Conservation (phyloP, 2,888 invertebrate genomes). For the Nemapogon koenigi region DNA sequence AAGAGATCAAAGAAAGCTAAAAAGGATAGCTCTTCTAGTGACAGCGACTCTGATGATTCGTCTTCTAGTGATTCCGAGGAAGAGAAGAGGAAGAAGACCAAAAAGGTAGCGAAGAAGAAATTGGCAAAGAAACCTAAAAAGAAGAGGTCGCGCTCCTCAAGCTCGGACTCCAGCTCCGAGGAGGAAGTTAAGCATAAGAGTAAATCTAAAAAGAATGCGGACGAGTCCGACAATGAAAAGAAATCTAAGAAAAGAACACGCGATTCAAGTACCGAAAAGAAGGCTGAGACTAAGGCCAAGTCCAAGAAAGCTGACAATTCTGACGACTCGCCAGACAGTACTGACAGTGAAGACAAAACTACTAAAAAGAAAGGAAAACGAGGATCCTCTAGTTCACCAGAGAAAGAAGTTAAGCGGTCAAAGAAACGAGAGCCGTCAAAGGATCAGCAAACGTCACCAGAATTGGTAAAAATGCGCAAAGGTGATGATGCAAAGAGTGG, state of each 20-base stretch:
- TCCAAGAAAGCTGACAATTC: constrained; percentile 46
- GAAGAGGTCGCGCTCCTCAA: constrained; percentile 52
- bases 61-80: constrained; percentile 59
- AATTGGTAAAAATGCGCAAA: constrained; percentile 37
- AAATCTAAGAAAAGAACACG: constrained; percentile 46
- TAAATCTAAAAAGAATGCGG: constrained; percentile 51
- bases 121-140: constrained; percentile 52
- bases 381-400: constrained; percentile 45
- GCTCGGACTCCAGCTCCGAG: constrained; percentile 58
- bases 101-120: constrained; percentile 52
- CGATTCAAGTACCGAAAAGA: constrained; percentile 42
- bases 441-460: constrained; percentile 43
- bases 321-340: constrained; percentile 49
- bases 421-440: constrained; percentile 44
- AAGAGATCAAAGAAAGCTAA: constrained; percentile 60
- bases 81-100: constrained; percentile 56
- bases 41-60: constrained; percentile 57
- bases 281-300: constrained; percentile 35
- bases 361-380: constrained; percentile 53
- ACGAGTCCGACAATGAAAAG: constrained; percentile 50
- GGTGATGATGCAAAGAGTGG: constrained; percentile 44
- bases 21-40: constrained; percentile 54
- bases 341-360: constrained; percentile 58
- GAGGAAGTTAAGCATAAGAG: constrained; percentile 56
- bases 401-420: constrained; percentile 43